Evolutionary conservation across 2,888 invertebrate species (phyloP), one percentile per base, ranked within the genome.

Genomic region (Melinopterus prodromus): DNA sequence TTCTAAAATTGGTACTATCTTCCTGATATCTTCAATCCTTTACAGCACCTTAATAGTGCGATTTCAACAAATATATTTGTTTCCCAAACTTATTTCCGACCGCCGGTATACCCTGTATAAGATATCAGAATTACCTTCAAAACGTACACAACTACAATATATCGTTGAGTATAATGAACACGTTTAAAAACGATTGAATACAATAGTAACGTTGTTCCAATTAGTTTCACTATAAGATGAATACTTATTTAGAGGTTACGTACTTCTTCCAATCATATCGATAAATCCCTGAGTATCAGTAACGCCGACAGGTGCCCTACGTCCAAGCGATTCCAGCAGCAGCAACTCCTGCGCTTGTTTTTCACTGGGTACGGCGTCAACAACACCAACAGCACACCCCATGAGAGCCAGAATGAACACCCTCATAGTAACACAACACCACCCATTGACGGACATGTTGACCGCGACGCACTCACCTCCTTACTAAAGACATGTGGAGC

Each of bases 181-280:
- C 26, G 26, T 26, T 26, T 26, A 3, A 26, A 26, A 3, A 9
- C 53, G 5, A 53, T 12, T 53, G 53, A 53, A 4, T 53, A 53
- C 12, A 1, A 12, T 53, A 53, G 53, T 26, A 12, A 36, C 14
- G 4, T 26, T 74, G 5, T 26, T 74, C 37, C 14, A 74, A 26
- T 35, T 35, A 36, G 35, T 74, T n/a, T 74, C n/a, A 7, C 37
- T n/a, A 36, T 14, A 74, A 74, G 4, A 74, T 5, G 2, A 71
- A 71, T 71, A 71, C 6, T 14, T 1, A 26, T 26, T 7, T 71
- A 70, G 38, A 70, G 26, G 6, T 37, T 72, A 87, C 93, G 91
- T 92, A 96, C 96, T 96, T 93, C 95, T 93, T 82, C 96, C 95
- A 86, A 96, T 90, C 91, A 96, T 93, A 88, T 96, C 95, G 92